Evolutionary conservation across 2,797 vertebrate genomes (phyloP), one percentile per base, ranked within the genome.

Genomic region (Alosa sapidissima): DNA sequence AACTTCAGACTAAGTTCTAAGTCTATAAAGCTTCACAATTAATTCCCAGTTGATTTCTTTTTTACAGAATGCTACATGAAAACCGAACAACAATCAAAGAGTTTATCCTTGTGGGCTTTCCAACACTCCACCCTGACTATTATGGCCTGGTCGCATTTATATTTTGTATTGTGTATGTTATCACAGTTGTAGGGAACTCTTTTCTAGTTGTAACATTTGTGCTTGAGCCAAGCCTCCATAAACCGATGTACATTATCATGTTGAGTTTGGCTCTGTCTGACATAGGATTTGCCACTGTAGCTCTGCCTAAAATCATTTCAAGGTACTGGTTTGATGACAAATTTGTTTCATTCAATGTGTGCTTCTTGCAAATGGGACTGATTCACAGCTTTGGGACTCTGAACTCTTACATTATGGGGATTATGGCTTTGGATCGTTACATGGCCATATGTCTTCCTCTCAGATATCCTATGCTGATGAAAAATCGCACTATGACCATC

Each of bases 201-300:
- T 41, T 93, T 16, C 84, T 94, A 28, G 86, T 94, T 11, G 41
- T 90, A 0, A 36, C 93, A 75, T 94, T 95, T 87, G 33, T 45
- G 21, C 54, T 88, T 24, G 91, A 94, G 81, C 84, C 78, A 13
- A 91, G 88, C 54, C 92, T 95, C 55, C 93, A 94, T 11, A 93
- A 93, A 24, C 94, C 94, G 51, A 94, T 95, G 94, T 94, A 93
- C 85, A 94, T 94, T 75, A 90, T 94, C 82, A 91, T 95, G 52
- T 85, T 92, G 33, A 93, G 92, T 85, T 89, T 95, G 33, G 93
- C 93, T 7, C 9, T 93, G 24, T 89, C 92, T 81, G 94, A 95
- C 47, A 86, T 91, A n/a, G 83, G 94, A 6, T 92, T 94, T 81
- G 89, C 92, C 82, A 93, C 88, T 2, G 88, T 91, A 52, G 87